Conservation (phyloP, 2,888 invertebrate species). For the Hyposoter didymator region DNA sequence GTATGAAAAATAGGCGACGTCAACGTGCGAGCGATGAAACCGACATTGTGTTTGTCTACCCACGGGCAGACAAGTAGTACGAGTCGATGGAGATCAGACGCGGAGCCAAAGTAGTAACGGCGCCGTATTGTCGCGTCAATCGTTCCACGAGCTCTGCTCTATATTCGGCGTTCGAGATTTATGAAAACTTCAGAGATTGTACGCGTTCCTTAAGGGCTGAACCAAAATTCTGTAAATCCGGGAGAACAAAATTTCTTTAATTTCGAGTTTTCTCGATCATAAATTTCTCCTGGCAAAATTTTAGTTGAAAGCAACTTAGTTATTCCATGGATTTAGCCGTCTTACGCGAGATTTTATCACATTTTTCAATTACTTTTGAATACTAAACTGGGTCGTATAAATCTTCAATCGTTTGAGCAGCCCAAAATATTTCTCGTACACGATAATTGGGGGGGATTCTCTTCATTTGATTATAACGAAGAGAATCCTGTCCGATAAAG, state of each 20-base stretch:
- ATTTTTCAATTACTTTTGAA: too few species aligned
- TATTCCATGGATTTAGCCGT: not conserved
- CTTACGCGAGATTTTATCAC: too few species aligned
- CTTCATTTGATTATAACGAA: not conserved
- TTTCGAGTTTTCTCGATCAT: not conserved
- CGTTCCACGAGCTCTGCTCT: conserved; percentile 2
- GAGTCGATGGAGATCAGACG: conserved; percentile 56
- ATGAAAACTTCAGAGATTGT: not conserved
- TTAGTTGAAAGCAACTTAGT: not conserved
- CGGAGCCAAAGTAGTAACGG: conserved; percentile 46
- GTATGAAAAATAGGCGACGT: not conserved
- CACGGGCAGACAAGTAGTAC: conserved; percentile 42
- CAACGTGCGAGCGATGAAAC: not conserved
- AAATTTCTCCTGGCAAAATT: not conserved
- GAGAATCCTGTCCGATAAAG: not conserved
- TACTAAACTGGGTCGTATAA: too few species aligned
- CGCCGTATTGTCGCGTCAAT: conserved; percentile 61
- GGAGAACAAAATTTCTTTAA: not conserved
- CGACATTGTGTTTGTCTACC: not conserved
- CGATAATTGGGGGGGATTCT: not conserved
- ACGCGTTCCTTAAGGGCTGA: not conserved
- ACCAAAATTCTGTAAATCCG: not conserved
- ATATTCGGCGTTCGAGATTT: not conserved
- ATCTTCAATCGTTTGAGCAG: too few species aligned
- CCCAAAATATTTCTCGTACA: too few species aligned